These are phyloP conservation scores for Tribolium castaneum DNA, from an alignment of 1,140 invertebrate species.

Conservation along the genomic window DNA sequence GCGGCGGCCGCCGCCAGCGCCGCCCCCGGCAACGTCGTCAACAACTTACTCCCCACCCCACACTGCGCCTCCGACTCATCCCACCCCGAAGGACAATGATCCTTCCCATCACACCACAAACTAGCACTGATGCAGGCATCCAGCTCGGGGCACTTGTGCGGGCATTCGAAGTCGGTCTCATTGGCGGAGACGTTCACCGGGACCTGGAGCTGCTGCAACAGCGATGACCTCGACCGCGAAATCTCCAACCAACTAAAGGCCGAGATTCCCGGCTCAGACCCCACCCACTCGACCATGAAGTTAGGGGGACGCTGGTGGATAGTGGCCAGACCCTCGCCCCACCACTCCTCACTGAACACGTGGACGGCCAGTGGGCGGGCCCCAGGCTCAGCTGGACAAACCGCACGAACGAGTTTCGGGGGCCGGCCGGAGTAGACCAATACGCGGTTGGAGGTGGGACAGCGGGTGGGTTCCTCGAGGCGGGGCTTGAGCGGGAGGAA, in stretches of 20 bases:
- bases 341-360: slow-evolving; percentile 81
- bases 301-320: slow-evolving; percentile 67
- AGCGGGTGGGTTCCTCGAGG: slow-evolving; percentile 69
- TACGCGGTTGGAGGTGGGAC: slow-evolving; percentile 72
- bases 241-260: slow-evolving; percentile 80
- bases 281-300: slow-evolving; percentile 79
- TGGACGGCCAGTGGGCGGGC: slow-evolving; percentile 75
- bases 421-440: slow-evolving; percentile 74
- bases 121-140: slow-evolving; percentile 87
- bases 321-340: slow-evolving; percentile 59
- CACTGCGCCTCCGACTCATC: slow-evolving; percentile 82
- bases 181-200: slow-evolving; percentile 67
- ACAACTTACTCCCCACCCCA: slow-evolving; percentile 66
- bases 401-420: slow-evolving; percentile 74
- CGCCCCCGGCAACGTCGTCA: slow-evolving; percentile 65
- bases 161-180: slow-evolving; percentile 73
- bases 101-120: slow-evolving; percentile 88
- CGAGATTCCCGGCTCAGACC: slow-evolving; percentile 75
- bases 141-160: slow-evolving; percentile 85
- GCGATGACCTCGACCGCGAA: slow-evolving; percentile 72
- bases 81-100: slow-evolving; percentile 86
- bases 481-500: slow-evolving; percentile 67
- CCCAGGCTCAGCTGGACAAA: slow-evolving; percentile 79
- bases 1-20: slow-evolving; percentile 69
- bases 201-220: slow-evolving; percentile 72